Evolutionary conservation across 2,797 vertebrate species (phyloP).

Genomic region (Erpetoichthys calabaricus): DNA sequence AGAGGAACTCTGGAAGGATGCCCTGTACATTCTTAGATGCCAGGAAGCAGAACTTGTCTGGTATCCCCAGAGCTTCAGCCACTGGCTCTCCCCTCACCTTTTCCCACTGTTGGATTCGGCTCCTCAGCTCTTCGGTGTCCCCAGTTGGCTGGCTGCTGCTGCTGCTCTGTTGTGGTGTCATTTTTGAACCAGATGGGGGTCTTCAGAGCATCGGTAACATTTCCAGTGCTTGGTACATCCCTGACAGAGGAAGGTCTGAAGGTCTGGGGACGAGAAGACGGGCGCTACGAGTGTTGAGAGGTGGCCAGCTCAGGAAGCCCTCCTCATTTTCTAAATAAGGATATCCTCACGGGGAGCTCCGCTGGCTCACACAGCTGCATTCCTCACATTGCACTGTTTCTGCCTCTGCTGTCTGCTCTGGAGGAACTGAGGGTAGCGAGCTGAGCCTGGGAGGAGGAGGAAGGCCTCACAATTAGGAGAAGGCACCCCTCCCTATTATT

Average conservation of each 20-base stretch:
- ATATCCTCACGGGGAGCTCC: conserved; percentile 17
- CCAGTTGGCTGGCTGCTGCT: conserved; percentile 11
- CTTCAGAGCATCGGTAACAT: too few relatives aligned
- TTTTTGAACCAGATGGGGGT: conserved; percentile 14
- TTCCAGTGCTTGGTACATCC: neutral
- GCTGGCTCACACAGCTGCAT: conserved; percentile 1
- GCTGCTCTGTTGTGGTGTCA: conserved; percentile 26
- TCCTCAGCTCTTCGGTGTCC: conserved; percentile 15
- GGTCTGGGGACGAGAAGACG: neutral
- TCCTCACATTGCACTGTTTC: neutral
- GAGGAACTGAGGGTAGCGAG: too few relatives aligned
- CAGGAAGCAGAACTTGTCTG: too few relatives aligned
- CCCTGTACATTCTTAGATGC: too few relatives aligned
- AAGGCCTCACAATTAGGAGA: too few relatives aligned
- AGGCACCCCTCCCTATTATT: too few relatives aligned
- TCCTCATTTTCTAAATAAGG: conserved; percentile 37
- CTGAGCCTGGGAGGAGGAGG: too few relatives aligned
- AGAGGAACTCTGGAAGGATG: too few relatives aligned
- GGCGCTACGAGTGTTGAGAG: conserved; percentile 2
- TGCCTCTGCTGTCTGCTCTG: neutral
- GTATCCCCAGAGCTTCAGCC: too few relatives aligned
- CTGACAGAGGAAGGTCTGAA: neutral
- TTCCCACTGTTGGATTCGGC: conserved; percentile 18
- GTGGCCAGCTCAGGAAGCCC: conserved; percentile 9
- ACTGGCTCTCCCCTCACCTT: conserved; percentile 13